These are phyloP conservation scores for Catostylus mosaicus DNA, from an alignment of 30 jellyfish, hydroid and myxozoan species.

Conservation along the genomic window DNA sequence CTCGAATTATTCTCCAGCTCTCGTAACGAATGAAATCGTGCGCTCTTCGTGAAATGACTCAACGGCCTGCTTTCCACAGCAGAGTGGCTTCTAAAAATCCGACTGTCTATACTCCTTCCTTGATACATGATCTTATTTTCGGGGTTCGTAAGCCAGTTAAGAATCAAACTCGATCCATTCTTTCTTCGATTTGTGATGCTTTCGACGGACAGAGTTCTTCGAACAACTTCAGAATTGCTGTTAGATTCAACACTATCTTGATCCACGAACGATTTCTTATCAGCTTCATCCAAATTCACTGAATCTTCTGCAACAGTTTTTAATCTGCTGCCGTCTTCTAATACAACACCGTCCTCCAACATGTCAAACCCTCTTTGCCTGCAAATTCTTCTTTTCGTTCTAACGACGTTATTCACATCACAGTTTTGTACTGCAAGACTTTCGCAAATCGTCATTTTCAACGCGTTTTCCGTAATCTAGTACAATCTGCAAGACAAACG, in stretches of 20 bases:
- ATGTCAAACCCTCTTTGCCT: slow-evolving; percentile 20
- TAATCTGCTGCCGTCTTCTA: slow-evolving; percentile 14
- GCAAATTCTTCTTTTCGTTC: background rate
- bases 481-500: slow-evolving; percentile 14
- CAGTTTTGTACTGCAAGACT: background rate
- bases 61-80: slow-evolving; percentile 43
- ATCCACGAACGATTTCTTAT: background rate
- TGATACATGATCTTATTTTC: slow-evolving; percentile 56
- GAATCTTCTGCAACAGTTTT: background rate
- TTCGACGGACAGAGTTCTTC: slow-evolving; percentile 23
- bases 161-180: slow-evolving; percentile 41
- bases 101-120: slow-evolving; percentile 47
- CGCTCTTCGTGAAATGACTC: slow-evolving; percentile 11
- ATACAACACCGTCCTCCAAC: slow-evolving; percentile 4
- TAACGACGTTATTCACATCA: background rate
- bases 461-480: background rate
- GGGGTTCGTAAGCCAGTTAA: slow-evolving; percentile 59
- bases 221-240: background rate
- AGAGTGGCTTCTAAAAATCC: slow-evolving; percentile 59
- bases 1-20: slow-evolving; percentile 1
- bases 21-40: slow-evolving; percentile 43
- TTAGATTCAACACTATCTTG: background rate
- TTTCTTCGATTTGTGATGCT: slow-evolving; percentile 6
- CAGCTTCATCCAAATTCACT: background rate
- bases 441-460: slow-evolving; percentile 30